Evolutionary conservation across 2,113 vertebrate species (phyloP).

Genomic region (Symphodus melops): DNA sequence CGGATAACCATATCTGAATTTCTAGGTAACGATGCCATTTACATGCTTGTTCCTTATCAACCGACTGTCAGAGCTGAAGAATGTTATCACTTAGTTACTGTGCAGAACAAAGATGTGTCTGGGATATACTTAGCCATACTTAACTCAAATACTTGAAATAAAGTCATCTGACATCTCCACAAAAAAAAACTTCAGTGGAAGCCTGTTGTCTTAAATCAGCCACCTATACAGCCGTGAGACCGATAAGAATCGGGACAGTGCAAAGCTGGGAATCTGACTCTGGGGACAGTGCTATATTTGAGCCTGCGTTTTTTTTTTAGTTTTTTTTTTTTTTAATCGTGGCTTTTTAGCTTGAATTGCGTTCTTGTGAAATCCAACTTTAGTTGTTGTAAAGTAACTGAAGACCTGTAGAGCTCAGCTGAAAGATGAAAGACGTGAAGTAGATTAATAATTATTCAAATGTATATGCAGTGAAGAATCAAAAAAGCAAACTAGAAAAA

Average conservation of each 20-base stretch:
- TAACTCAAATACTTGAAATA: not conserved
- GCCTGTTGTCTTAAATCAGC: not conserved
- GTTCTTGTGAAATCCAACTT: not conserved
- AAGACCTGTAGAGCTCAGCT: not conserved
- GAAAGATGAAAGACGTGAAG: not conserved
- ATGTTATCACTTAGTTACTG: not conserved
- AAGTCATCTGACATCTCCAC: not conserved
- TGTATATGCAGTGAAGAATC: not conserved
- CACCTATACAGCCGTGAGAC: not conserved
- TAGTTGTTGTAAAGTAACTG: not conserved
- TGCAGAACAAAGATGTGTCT: not conserved
- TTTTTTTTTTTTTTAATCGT: not conserved
- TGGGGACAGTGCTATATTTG: not conserved
- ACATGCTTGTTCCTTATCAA: too few species aligned
- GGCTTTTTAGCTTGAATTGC: not conserved
- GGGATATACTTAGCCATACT: not conserved
- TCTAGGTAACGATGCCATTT: not conserved
- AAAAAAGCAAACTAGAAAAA: constrained; percentile 4
- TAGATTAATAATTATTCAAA: not conserved
- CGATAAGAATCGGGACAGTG: not conserved
- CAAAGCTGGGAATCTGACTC: not conserved
- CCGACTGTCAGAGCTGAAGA: not conserved
- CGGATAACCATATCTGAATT: not conserved
- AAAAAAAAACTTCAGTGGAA: not conserved
- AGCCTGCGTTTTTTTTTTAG: not conserved